Base-by-base conservation (phyloP, 1,140 invertebrate species). In the Eumaeus atala region DNA sequence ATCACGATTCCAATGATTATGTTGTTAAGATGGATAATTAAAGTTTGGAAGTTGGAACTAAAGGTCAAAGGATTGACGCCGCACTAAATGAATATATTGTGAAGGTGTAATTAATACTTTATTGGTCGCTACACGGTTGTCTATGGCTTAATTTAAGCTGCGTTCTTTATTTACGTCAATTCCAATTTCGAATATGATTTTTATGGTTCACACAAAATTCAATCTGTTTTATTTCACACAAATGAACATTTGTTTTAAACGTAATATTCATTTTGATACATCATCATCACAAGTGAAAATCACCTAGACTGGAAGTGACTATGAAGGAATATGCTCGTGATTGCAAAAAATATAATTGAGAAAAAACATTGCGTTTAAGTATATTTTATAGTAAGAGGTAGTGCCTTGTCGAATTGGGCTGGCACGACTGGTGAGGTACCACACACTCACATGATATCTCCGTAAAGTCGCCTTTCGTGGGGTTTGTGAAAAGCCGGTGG, bases 1-100 rank as follows among this genome's bases (percentile, higher is more conserved):
- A 74, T 82, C 72, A 80, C 72, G 77, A 76, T 69, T 69, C 51
- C 48, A 66, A 74, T 68, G 77, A 85, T 86, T 82, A 86, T 75
- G 76, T 81, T 82, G 83, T 86, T 76, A 75, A 61, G 61, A 74
- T 74, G 77, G 81, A 81, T 81, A 86, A 86, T 84, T 83, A 84
- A 79, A 74, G 67, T 69, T 71, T 64, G 72, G 77, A 84, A 77
- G 64, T 86, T 80, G 68, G 59, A 62, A 79, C 65, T 73, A 66
- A 47, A 66, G 70, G 70, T 72, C 68, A 74, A 69, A 53, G 59
- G 58, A 51, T 62, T 51, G 16, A 40, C 63, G 55, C 63, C 37
- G 42, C 54, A 51, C 51, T 44, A 54, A 44, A 44, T 16, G 40
- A 44, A 44, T 44, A 44, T 44, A 44, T 44, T 44, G 40, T 44